phyloP scores from a whole-genome alignment of 1,140 invertebrate species.

The Scaptodrosophila lebanonensis region DNA sequence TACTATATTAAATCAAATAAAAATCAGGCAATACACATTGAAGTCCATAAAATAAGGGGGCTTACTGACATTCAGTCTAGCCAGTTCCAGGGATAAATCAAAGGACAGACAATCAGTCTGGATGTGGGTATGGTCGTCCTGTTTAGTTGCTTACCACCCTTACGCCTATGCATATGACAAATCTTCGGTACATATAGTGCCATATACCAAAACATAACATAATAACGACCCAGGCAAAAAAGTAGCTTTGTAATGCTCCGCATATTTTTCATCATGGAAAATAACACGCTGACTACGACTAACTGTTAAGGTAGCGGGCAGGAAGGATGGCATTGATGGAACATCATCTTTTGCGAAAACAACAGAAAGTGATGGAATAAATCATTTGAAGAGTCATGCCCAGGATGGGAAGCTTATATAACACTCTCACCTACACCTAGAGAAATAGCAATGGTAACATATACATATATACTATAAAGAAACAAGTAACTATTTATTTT shows the following conservation, averaged over 20 bases:
- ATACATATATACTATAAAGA: too few relatives aligned
- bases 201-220: constrained; percentile 8
- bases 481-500: too few relatives aligned
- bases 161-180: constrained; percentile 8
- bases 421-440: too few relatives aligned
- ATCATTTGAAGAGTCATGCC: constrained; percentile 46
- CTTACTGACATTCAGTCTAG: constrained; percentile 18
- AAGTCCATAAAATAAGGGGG: constrained; percentile 44
- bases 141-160: too few relatives aligned
- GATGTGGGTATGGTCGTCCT: too few relatives aligned
- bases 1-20: constrained; percentile 49
- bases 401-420: neutral
- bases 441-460: too few relatives aligned
- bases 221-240: constrained; percentile 11
- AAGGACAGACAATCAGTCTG: neutral
- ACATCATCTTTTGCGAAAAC: constrained; percentile 28
- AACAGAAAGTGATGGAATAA: constrained; percentile 71
- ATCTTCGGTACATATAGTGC: constrained; percentile 14
- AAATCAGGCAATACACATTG: constrained; percentile 46
- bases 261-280: constrained; percentile 12
- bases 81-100: neutral
- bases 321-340: neutral
- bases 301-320: neutral
- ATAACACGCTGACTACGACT: constrained; percentile 6
- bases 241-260: constrained; percentile 23